phyloP scores from a whole-genome alignment of 2,888 invertebrate genomes.

The Noctua comes region DNA sequence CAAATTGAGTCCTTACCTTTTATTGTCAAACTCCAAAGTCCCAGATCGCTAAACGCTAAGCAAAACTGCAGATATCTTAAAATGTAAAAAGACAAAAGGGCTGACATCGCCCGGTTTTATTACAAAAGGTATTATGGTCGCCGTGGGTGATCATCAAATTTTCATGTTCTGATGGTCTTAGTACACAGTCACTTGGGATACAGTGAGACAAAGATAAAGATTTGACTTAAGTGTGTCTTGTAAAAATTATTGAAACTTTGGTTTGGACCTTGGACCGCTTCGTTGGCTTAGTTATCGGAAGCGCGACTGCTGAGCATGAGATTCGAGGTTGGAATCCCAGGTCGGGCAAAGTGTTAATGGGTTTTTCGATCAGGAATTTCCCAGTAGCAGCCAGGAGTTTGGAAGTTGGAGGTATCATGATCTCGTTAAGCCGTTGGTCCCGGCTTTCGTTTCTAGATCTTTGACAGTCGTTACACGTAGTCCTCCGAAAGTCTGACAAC shows the following conservation, averaged over 20 bases:
- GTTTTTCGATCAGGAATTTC: not conserved
- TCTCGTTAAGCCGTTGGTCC: too few species aligned
- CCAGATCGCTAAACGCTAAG: conserved; percentile 21
- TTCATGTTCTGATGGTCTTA: conserved; percentile 62
- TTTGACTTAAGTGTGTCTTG: not conserved
- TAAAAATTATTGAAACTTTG: not conserved
- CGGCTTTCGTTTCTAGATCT: too few species aligned
- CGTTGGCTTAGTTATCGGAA: too few species aligned
- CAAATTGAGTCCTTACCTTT: conserved; percentile 7
- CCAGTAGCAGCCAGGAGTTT: not conserved
- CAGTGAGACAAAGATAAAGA: conserved; percentile 26
- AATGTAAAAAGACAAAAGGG: conserved; percentile 59
- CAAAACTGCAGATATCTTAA: conserved; percentile 50
- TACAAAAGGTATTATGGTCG: conserved; percentile 68
- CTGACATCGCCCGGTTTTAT: conserved; percentile 60
- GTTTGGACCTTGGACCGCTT: not conserved
- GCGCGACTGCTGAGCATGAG: too few species aligned
- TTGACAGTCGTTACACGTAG: too few species aligned
- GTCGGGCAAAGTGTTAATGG: accelerated
- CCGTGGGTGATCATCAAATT: conserved; percentile 68
- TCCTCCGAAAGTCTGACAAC: too few species aligned
- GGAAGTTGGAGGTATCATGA: too few species aligned
- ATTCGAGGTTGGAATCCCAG: not conserved
- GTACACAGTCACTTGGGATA: not conserved
- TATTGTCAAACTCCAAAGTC: conserved; percentile 10